Percentiles rank a stretch among this genome's conserved stretches.
These are phyloP conservation scores for Eucidaris tribuloides DNA, from an alignment of 35 echinoderm and acorn worm genomes.

Conservation along the genomic window DNA sequence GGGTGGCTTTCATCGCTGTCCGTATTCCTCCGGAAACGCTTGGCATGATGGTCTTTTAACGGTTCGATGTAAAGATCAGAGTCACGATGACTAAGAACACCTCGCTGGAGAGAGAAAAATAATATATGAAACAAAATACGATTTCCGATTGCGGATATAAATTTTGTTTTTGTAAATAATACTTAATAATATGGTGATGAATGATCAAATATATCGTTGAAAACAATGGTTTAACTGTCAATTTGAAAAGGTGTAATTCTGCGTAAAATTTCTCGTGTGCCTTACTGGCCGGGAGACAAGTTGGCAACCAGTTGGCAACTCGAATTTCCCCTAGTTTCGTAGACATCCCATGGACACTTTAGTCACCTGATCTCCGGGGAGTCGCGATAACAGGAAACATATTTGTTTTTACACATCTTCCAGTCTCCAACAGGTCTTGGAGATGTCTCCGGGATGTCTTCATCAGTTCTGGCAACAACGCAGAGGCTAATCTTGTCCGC, in stretches of 20 bases:
- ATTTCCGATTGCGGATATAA: not conserved
- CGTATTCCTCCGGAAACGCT: not conserved
- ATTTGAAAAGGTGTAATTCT: not conserved
- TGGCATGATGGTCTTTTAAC: conserved; percentile 12
- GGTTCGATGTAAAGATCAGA: not conserved
- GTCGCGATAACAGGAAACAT: too few species aligned
- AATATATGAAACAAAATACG: not conserved
- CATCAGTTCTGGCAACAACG: too few species aligned
- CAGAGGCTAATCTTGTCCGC: too few species aligned
- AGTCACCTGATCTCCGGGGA: too few species aligned
- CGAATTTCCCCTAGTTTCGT: too few species aligned
- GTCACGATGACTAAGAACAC: not conserved
- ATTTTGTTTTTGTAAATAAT: not conserved
- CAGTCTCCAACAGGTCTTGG: too few species aligned
- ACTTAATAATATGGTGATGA: not conserved
- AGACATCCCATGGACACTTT: too few species aligned
- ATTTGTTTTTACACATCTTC: too few species aligned
- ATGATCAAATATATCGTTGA: not conserved
- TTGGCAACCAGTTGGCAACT: too few species aligned
- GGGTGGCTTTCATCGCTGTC: not conserved
- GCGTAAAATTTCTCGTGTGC: not conserved
- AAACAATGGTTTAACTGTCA: not conserved
- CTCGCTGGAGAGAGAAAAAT: not conserved
- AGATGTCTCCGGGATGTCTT: too few species aligned
- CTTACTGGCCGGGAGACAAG: not conserved